A percentile compares a stretch with the other conserved stretches of the same genome.
Evolutionary conservation across 2,888 invertebrate genomes (phyloP).

Genomic region (Malthinus flaveolus): DNA sequence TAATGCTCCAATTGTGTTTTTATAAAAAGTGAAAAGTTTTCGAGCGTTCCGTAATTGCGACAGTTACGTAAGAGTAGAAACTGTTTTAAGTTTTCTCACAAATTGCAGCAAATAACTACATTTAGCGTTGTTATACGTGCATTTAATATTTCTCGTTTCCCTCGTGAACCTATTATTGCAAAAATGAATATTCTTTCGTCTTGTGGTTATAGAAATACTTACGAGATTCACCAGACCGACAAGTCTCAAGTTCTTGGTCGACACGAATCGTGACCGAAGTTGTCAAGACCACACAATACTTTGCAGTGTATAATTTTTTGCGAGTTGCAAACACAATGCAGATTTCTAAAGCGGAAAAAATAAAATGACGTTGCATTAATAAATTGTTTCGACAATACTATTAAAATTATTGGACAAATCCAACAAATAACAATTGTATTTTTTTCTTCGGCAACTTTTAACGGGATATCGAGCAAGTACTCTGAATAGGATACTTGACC

Average conservation of each 20-base stretch:
- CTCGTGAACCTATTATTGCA: not conserved
- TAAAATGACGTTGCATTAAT: slow-evolving; percentile 4
- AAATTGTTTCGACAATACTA: not conserved
- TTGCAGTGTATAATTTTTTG: not conserved
- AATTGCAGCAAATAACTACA: not conserved
- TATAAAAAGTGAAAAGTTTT: not conserved
- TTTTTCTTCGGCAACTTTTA: not conserved
- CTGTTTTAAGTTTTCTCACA: not conserved
- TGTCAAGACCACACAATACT: slow-evolving; percentile 1
- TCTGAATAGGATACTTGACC: slow-evolving; percentile 4
- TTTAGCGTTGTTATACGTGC: not conserved
- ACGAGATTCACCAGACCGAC: slow-evolving; percentile 24
- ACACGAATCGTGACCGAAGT: slow-evolving; percentile 10
- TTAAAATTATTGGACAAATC: not conserved
- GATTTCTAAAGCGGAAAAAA: not conserved
- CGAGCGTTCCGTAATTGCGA: not conserved
- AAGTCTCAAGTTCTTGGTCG: slow-evolving; percentile 20
- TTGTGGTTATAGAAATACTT: slow-evolving; percentile 12
- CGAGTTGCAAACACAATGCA: not conserved
- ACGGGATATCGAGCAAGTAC: not conserved
- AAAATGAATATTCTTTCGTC: not conserved
- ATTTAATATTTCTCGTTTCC: not conserved
- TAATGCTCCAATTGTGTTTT: no score
- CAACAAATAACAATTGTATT: slow-evolving; percentile 1
- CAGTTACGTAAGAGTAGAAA: not conserved